These are phyloP conservation scores for Dendrocopos noguchii DNA, from an alignment of 2,113 vertebrate genomes.

Conservation along the genomic window DNA sequence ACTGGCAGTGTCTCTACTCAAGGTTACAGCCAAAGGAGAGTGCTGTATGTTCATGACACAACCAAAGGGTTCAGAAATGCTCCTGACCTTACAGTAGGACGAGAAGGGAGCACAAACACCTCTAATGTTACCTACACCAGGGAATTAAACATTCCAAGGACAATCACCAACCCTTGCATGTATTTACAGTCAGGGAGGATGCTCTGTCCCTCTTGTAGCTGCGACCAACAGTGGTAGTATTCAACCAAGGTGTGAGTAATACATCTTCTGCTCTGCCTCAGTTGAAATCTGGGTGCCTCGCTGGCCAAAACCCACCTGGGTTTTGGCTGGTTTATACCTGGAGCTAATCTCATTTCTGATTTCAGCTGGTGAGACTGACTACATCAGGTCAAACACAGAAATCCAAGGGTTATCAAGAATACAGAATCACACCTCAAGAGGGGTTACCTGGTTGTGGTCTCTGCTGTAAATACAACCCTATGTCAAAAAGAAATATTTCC, in stretches of 20 bases:
- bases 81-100: not conserved
- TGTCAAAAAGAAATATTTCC: not conserved
- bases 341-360: not conserved
- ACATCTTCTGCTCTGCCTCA: not conserved
- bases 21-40: not conserved
- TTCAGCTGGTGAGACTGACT: not conserved
- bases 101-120: not conserved
- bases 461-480: not conserved
- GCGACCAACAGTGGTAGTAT: not conserved
- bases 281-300: not conserved
- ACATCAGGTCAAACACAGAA: not conserved
- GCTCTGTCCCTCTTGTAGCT: not conserved
- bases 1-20: not conserved
- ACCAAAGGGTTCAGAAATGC: not conserved
- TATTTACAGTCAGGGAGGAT: not conserved
- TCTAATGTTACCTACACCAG: not conserved
- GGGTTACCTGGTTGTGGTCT: not conserved
- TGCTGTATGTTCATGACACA: not conserved
- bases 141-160: not conserved
- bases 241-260: not conserved
- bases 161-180: not conserved
- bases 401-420: not conserved
- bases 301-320: not conserved
- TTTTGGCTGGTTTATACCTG: not conserved
- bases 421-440: not conserved